phyloP scores from a whole-genome alignment of 2,113 vertebrate species.

The Ivindomyrus marchei region DNA sequence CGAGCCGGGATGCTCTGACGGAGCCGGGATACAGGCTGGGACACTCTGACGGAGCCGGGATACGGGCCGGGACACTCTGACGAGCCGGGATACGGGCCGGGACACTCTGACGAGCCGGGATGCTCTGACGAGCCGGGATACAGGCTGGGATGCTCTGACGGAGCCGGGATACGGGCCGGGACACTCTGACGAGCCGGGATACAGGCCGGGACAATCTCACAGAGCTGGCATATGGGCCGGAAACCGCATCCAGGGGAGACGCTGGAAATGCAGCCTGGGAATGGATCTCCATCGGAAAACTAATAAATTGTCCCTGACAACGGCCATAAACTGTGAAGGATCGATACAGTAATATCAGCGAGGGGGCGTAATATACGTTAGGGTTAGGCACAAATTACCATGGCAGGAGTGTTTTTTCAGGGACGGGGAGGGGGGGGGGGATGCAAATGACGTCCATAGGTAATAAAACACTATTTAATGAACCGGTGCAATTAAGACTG shows the following conservation, averaged over 20 bases:
- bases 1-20: neutral
- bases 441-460: constrained; percentile 53
- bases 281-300: constrained; percentile 53
- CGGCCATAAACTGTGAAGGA: constrained; percentile 47
- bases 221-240: neutral
- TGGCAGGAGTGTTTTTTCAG: constrained; percentile 48
- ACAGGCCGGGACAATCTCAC: accelerated
- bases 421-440: constrained; percentile 38
- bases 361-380: constrained; percentile 48
- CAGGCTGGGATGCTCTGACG: neutral
- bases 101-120: neutral
- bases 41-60: neutral
- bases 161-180: no score
- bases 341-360: constrained; percentile 58
- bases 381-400: constrained; percentile 53
- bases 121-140: neutral
- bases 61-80: neutral
- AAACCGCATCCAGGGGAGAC: constrained; percentile 34
- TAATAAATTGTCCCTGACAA: constrained; percentile 49
- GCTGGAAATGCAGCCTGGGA: constrained; percentile 44
- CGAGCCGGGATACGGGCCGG: neutral
- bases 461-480: constrained; percentile 55
- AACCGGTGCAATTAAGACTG: constrained; percentile 45
- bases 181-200: neutral
- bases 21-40: neutral